Conservation (phyloP, 2,888 invertebrate genomes). For the Idaea straminata region DNA sequence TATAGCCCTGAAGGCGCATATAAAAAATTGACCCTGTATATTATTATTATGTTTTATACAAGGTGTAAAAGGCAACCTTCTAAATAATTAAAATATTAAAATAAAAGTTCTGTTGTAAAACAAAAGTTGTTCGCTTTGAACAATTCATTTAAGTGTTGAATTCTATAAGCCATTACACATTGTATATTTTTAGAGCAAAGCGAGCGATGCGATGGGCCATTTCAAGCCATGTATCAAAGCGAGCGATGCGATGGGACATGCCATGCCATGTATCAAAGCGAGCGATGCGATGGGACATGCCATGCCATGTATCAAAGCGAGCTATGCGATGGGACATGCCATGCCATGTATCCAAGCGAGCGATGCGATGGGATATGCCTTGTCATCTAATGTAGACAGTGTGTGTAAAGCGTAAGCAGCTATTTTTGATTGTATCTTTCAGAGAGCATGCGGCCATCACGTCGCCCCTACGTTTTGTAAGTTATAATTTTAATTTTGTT, state of each 20-base stretch:
- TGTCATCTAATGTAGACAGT: neutral
- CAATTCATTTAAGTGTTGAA: neutral
- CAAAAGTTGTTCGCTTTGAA: neutral
- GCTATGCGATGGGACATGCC: no score
- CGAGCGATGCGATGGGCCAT: neutral
- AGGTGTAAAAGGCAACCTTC: no score
- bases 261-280: conserved; percentile 5
- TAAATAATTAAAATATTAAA: no score
- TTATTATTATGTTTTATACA: no score
- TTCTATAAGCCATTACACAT: neutral
- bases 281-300: conserved; percentile 18
- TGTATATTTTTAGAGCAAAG: neutral
- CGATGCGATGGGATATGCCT: no score
- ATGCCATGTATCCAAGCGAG: neutral
- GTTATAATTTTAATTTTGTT: conserved; percentile 22
- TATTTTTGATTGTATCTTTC: conserved; percentile 24
- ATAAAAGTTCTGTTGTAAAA: no score
- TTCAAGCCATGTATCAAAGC: neutral
- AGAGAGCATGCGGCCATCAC: conserved; percentile 44
- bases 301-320: neutral
- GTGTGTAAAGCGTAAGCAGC: conserved; percentile 12
- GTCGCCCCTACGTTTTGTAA: conserved; percentile 38
- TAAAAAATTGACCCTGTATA: no score
- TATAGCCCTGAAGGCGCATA: no score
- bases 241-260: no score